Conservation (phyloP, 2,888 invertebrate species). For the Antheraea assamensis region DNA sequence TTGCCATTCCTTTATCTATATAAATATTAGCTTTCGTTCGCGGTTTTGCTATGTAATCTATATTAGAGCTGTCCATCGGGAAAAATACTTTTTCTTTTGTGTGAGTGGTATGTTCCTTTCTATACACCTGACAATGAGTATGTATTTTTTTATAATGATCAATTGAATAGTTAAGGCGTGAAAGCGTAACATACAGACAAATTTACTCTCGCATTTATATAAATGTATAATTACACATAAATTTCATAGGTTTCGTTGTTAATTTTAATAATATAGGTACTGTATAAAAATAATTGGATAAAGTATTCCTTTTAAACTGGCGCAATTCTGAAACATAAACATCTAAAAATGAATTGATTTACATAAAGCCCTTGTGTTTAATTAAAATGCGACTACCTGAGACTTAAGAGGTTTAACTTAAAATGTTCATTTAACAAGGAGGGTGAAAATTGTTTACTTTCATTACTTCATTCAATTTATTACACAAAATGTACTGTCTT, state of each 20-base stretch:
- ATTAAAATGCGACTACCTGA: constrained; percentile 37
- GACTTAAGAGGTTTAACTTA: constrained; percentile 35
- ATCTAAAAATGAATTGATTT: constrained; percentile 34
- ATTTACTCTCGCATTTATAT: no score
- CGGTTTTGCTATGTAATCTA: no score
- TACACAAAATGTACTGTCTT: not conserved
- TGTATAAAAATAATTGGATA: not conserved
- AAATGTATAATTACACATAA: no score
- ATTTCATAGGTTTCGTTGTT: not conserved
- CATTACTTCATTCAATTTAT: constrained; percentile 24
- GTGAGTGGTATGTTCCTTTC: no score
- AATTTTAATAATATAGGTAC: not conserved
- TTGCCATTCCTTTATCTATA: no score
- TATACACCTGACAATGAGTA: no score
- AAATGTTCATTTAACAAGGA: constrained; percentile 36
- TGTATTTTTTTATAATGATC: no score
- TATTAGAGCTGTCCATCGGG: no score
- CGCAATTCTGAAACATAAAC: constrained; percentile 14
- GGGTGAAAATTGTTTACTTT: constrained; percentile 30
- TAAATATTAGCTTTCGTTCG: no score
- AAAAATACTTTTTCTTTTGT: no score
- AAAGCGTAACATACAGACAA: no score
- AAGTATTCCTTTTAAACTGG: not conserved
- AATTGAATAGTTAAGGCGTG: no score
- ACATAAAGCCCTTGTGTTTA: constrained; percentile 34